Base-by-base conservation (phyloP, 2,888 invertebrate species). In the Epiblema foenella region DNA sequence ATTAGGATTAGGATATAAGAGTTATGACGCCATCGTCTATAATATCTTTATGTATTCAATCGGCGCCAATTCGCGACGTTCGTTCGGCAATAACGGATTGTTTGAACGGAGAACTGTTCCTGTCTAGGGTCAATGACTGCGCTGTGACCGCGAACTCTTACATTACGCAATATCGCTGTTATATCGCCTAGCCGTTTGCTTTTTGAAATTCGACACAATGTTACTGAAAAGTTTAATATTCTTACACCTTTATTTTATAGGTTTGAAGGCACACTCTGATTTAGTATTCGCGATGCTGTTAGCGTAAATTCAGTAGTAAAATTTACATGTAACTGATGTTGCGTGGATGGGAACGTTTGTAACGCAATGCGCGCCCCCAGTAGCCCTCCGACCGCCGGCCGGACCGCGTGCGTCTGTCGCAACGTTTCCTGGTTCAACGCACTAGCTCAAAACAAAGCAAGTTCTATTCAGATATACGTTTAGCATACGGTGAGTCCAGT, bases 321-420 rank as follows among this genome's bases (percentile, higher is more conserved):
- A 51, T 57, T 62, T 67, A 67, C 66, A n/a, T n/a, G 62, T 71
- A 71, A 66, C 42, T 33, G 46, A 51, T 49, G 59, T 58, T 64
- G 63, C 66, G 70, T 66, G 65, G 12, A 52, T 15, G 46, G 73
- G 76, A 75, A 68, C 72, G 69, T 69, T 73, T 72, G 70, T 69
- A 51, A 74, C 76, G 77, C 77, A 76, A 74, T 75, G 29, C 54
- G 58, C 51, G 42, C 73, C 71, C 67, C 68, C 52, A 75, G 72
- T 73, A 17, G 56, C 42, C 64, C 68, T 15, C 68, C 17, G 63
- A 54, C 69, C 56, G 67, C 68, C 70, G 64, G 62, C 59, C 33
- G 67, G 73, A 71, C 62, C 74, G 77, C 76, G 76, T 73, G 76
- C 74, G 74, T 65, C 67, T 17, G 33, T 12, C 60, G 65, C 15